A percentile compares a stretch with the other conserved stretches of the same genome.
Conservation (phyloP, 2,113 vertebrate genomes). For the Myotis davidii region DNA sequence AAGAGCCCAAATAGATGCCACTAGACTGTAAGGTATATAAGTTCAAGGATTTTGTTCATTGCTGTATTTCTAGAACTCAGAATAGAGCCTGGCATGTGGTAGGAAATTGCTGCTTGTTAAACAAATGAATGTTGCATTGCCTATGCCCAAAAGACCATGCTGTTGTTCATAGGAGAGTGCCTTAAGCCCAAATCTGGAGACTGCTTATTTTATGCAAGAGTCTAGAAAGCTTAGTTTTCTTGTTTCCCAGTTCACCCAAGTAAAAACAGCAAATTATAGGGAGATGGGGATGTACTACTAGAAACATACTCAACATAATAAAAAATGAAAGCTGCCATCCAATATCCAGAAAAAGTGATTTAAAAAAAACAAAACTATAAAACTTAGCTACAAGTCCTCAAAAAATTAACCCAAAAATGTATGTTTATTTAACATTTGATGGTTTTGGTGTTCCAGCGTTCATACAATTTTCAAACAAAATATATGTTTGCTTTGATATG, state of each 20-base stretch:
- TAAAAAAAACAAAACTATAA: neutral
- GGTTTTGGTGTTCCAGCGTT: neutral
- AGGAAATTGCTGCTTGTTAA: slow-evolving; percentile 47
- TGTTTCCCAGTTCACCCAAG: slow-evolving; percentile 58
- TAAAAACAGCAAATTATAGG: slow-evolving; percentile 44
- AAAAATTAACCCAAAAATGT: neutral
- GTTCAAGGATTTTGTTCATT: neutral
- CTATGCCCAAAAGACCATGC: slow-evolving; percentile 38
- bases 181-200: slow-evolving; percentile 38
- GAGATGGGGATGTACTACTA: neutral
- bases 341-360: neutral
- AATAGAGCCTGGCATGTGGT: neutral
- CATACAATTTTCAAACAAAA: neutral
- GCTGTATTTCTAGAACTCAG: slow-evolving; percentile 20
- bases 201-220: slow-evolving; percentile 35
- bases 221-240: slow-evolving; percentile 39
- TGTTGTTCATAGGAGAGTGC: neutral
- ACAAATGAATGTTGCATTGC: slow-evolving; percentile 50
- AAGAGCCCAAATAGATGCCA: neutral
- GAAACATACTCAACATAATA: slow-evolving; percentile 15
- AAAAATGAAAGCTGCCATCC: slow-evolving; percentile 48
- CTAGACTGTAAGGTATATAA: neutral
- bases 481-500: neutral
- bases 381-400: neutral
- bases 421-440: slow-evolving; percentile 50